Evolutionary conservation across 2,888 invertebrate genomes (phyloP).

Genomic region (Terebella lapidaria): DNA sequence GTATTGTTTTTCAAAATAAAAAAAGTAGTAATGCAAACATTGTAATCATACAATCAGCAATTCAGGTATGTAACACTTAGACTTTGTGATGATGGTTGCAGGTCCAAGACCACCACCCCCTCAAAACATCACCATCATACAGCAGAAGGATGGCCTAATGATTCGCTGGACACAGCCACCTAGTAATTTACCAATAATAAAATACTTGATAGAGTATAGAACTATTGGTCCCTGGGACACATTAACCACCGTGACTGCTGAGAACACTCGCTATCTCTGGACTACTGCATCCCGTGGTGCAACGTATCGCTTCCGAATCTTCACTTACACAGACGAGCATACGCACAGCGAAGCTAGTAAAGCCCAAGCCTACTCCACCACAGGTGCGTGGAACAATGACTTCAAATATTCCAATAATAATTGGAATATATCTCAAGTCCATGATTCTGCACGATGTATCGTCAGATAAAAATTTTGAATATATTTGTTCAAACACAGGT

Average conservation of each 20-base stretch:
- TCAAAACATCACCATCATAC: conserved; percentile 81
- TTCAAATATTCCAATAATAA: too few relatives aligned
- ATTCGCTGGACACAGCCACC: conserved; percentile 60
- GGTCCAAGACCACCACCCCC: conserved; percentile 82
- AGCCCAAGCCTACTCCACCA: conserved; percentile 12
- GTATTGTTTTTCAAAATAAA: too few relatives aligned
- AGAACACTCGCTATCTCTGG: conserved; percentile 24
- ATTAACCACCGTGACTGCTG: conserved; percentile 10
- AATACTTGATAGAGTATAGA: conserved; percentile 38
- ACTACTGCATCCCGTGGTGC: conserved; percentile 23
- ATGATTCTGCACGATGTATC: too few relatives aligned
- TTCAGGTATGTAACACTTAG: neutral
- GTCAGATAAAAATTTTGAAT: too few relatives aligned
- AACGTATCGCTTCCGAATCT: conserved; percentile 24
- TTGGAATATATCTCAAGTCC: too few relatives aligned
- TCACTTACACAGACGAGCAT: conserved; percentile 5
- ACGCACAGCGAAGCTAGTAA: conserved; percentile 7
- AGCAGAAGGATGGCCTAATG: conserved; percentile 82
- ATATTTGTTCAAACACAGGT: too few relatives aligned
- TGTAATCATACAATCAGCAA: neutral
- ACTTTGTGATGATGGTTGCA: neutral
- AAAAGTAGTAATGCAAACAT: neutral
- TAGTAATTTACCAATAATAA: conserved; percentile 35
- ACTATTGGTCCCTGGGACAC: conserved; percentile 27
- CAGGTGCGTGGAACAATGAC: too few relatives aligned